Base-by-base conservation (phyloP, 1,140 invertebrate genomes). In the Diprion similis region DNA sequence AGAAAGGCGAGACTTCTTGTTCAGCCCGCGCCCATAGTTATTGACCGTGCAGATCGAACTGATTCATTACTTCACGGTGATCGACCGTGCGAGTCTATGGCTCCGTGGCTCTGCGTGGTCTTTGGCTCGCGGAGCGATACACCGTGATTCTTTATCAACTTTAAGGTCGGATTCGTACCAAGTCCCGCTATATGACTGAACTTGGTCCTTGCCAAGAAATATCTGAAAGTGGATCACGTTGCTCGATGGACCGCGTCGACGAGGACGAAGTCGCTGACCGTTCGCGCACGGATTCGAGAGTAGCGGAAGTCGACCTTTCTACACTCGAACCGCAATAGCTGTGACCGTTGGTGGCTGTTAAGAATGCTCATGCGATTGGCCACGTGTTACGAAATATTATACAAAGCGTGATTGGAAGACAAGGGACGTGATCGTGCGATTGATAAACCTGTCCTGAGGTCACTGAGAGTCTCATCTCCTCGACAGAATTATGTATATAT, bases 11-110 rank as follows among this genome's bases (percentile, higher is more conserved):
- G 24, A 37, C 24, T 37, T 37, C 24, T 37, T 37, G 24, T 37
- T 37, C 24, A 37, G 24, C 24, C 24, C 24, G 24, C 24, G 24
- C 24, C 24, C 24, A 37, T 37, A 37, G 24, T 37, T 37, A 6
- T 37, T 59, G 51, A 59, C 51, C 51, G n/a, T 59, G 51, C 51
- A 59, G 51, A 59, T 59, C 51, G 51, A 17, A 17, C 51, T 59
- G 51, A 59, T 59, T 59, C 51, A 59, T 59, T 59, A 59, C n/a
- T 59, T 59, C 51, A 59, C 51, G 51, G 51, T 59, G n/a, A 59
- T 59, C 51, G 51, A 59, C 51, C n/a, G n/a, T 17, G 51, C 51
- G 51, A 59, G 51, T 17, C 51, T 17, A 17, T 9, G 51, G n/a
- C 51, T 59, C n/a, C 24, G 24, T 37, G 24, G 24, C 24, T 37